Percentiles rank a stretch among this genome's conserved stretches.
phyloP scores from a whole-genome alignment of 2,113 vertebrate genomes.

The Macquaria ambigua region DNA sequence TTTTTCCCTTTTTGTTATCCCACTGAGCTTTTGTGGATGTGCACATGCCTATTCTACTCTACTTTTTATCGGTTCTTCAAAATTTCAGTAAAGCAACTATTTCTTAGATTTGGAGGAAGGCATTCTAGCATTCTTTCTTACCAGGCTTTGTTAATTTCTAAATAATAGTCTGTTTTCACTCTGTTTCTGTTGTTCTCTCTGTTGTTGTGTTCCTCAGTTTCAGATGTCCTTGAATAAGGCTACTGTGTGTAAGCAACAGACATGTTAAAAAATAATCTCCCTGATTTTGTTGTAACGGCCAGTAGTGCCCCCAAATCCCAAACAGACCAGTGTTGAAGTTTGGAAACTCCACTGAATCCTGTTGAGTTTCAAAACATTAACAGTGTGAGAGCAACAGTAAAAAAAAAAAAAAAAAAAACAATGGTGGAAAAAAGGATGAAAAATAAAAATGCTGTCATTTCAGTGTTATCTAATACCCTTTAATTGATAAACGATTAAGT shows the following conservation, averaged over 20 bases:
- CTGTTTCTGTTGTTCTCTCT: no score
- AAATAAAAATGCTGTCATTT: neutral
- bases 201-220: no score
- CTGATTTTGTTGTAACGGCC: neutral
- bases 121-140: neutral
- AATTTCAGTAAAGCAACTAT: neutral
- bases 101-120: neutral
- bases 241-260: neutral
- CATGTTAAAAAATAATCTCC: neutral
- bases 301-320: neutral
- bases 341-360: no score
- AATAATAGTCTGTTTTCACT: slow-evolving; percentile 6
- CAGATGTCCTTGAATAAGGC: no score
- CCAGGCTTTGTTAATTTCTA: neutral
- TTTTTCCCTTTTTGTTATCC: no score
- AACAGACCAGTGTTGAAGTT: no score
- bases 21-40: no score
- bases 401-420: no score
- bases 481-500: neutral
- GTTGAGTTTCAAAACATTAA: neutral
- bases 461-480: neutral
- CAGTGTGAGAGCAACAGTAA: neutral
- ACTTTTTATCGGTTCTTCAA: neutral
- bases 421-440: neutral
- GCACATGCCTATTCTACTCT: no score